Evolutionary conservation across 2,888 invertebrate genomes (phyloP).

Genomic region (Chironomus tentans): DNA sequence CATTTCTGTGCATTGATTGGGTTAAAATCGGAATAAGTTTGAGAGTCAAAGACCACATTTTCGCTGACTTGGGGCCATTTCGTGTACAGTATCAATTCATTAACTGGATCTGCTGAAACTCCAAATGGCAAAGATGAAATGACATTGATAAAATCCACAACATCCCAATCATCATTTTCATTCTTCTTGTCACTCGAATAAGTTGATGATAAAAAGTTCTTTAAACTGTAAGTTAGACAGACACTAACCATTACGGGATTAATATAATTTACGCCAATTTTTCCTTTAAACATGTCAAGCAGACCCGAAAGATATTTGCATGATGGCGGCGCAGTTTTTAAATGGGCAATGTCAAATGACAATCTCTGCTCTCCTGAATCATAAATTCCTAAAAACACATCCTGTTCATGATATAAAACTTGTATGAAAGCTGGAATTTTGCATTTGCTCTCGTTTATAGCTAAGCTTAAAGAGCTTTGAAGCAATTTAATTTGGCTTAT

Average conservation of each 20-base stretch:
- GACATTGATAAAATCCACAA: constrained; percentile 2
- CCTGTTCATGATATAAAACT: constrained; percentile 70
- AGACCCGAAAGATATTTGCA: constrained; percentile 77
- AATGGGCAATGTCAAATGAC: constrained; percentile 83
- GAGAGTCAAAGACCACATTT: constrained; percentile 77
- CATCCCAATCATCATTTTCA: constrained; percentile 24
- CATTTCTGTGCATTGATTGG: constrained; percentile 72
- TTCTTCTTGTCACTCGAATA: constrained; percentile 32
- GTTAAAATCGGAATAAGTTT: constrained; percentile 79
- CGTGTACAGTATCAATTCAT: constrained; percentile 64
- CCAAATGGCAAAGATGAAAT: constrained; percentile 63
- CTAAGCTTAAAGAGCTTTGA: constrained; percentile 73
- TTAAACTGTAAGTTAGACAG: constrained; percentile 53
- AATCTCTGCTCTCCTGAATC: constrained; percentile 66
- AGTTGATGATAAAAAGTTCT: constrained; percentile 40
- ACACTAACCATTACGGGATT: constrained; percentile 56
- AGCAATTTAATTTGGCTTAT: constrained; percentile 68
- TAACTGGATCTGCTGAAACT: constrained; percentile 70
- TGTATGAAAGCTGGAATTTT: constrained; percentile 81
- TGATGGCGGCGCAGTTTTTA: constrained; percentile 68
- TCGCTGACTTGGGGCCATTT: constrained; percentile 83
- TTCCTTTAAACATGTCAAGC: constrained; percentile 79
- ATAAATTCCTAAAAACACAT: constrained; percentile 70
- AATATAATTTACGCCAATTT: constrained; percentile 56
- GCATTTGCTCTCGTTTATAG: constrained; percentile 70